Conservation (phyloP, 1,140 invertebrate genomes). For the Bombus sylvicola region DNA sequence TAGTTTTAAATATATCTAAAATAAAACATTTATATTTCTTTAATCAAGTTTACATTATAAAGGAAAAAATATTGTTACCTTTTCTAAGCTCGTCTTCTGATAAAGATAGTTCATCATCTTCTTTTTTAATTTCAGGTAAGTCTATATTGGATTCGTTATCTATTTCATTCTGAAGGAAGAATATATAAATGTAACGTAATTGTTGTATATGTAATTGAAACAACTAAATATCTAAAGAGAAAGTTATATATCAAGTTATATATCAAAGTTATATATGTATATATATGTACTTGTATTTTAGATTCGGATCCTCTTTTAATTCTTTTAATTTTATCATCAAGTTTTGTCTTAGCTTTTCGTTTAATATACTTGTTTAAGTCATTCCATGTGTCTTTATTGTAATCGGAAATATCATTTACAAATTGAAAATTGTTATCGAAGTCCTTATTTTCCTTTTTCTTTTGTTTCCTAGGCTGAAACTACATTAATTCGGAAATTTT, state of each 20-base stretch:
- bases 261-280: background rate
- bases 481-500: conserved; percentile 71
- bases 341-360: conserved; percentile 89
- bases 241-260: no score
- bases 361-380: conserved; percentile 92
- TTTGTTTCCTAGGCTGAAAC: conserved; percentile 91
- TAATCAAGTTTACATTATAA: background rate
- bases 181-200: conserved; percentile 16
- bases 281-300: conserved; percentile 73
- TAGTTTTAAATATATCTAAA: conserved; percentile 78
- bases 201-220: conserved; percentile 6
- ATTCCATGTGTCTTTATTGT: conserved; percentile 93
- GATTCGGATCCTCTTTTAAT: conserved; percentile 82
- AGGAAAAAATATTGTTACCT: conserved; percentile 79
- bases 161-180: conserved; percentile 49
- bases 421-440: conserved; percentile 91
- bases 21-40: conserved; percentile 28
- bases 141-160: conserved; percentile 69
- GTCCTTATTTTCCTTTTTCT: conserved; percentile 87
- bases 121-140: conserved; percentile 72
- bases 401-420: conserved; percentile 88
- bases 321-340: conserved; percentile 93
- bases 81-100: conserved; percentile 89
- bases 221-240: conserved; percentile 22
- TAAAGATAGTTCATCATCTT: conserved; percentile 80